Base-by-base conservation (phyloP, 2,797 vertebrate species). In the Periparus ater region DNA sequence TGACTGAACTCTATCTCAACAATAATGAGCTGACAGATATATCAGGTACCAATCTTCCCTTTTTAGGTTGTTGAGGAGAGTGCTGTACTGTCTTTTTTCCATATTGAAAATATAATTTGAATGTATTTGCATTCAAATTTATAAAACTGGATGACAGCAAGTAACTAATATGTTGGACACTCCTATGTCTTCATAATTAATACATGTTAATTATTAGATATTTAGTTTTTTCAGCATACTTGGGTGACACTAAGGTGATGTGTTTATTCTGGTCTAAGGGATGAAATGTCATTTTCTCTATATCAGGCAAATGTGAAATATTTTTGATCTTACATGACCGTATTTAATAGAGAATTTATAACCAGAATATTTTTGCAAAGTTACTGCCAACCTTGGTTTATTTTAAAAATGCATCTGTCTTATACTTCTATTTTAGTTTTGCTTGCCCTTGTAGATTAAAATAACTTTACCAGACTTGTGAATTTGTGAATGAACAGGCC, bases 1-100 rank as follows among this genome's bases (percentile, higher is more conserved):
- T 99, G 96, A 97, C 98, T 62, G 98, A 99, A 95, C 96, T 98
- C 29, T 98, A 98, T 85, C 98, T 99, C 82, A 98, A 98, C 87
- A 97, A 98, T 70, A 99, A 99, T 45, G 96, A 97, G 57, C 97
- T 99, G 78, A 97, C 85, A 96, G 97, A 98, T 68, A 93, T 99
- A 93, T 95, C 97, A 98, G 98, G 98, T 98, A 98, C 14, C 82
- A 62, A 2, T n/a, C 32, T 77, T 74, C 32, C 20, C 13, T 38
- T 83, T 90, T 87, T 44, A 57, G 22, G 14, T 45, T 89, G 27
- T 78, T 93, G 22, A 83, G 44, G 57, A 78, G 48, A 75, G n/a
- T 25, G 11, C 40, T 80, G 1, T 29, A 7, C 40, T 84, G 93
- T 61, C 7, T 82, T 73, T 82, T 77, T 32, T 44, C 20, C 86